Evolutionary conservation across 2,888 invertebrate genomes (phyloP).

Genomic region (Campoplex capitator): DNA sequence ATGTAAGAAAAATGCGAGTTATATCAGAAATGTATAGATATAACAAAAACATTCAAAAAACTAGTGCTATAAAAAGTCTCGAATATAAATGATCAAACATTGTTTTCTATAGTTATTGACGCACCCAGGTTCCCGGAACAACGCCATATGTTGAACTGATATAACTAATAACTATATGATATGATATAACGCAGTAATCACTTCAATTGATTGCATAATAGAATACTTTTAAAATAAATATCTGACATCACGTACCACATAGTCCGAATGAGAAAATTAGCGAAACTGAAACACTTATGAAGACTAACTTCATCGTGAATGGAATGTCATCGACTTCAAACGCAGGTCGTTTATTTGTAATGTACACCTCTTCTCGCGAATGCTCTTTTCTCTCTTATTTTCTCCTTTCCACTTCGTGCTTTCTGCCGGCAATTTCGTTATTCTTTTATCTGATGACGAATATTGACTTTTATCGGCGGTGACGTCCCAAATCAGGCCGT

Average conservation of each 20-base stretch:
- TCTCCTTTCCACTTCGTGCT: neutral
- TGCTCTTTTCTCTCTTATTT: neutral
- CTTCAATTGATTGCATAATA: neutral
- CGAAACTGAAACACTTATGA: neutral
- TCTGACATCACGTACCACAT: neutral
- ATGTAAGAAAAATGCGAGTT: neutral
- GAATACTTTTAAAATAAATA: neutral
- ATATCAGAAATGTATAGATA: neutral
- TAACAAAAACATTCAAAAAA: neutral
- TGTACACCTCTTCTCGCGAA: neutral
- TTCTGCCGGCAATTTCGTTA: neutral
- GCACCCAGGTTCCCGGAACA: neutral
- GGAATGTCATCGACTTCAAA: neutral
- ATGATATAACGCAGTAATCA: neutral
- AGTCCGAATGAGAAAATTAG: neutral
- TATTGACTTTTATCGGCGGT: neutral
- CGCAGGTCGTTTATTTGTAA: neutral
- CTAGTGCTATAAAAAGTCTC: neutral
- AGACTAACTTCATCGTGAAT: conserved; percentile 2
- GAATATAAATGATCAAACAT: neutral
- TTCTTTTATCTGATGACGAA: conserved; percentile 4
- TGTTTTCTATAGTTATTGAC: neutral
- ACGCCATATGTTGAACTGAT: neutral
- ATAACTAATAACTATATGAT: neutral
- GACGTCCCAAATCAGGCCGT: neutral